Conservation (phyloP, 2,888 invertebrate species). For the Oligia fasciuncula region DNA sequence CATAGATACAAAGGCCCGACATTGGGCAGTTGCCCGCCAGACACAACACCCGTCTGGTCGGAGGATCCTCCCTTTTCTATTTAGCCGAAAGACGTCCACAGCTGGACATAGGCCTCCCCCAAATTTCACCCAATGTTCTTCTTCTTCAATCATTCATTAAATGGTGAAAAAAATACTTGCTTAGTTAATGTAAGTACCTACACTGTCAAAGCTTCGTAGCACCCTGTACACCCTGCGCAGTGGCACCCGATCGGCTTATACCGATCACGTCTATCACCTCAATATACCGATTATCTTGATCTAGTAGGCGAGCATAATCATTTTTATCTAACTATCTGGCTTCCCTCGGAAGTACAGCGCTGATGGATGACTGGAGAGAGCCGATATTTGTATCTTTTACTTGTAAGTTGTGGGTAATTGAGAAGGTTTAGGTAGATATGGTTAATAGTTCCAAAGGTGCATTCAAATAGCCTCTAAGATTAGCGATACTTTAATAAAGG, state of each 20-base stretch:
- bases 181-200: neutral
- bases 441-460: neutral
- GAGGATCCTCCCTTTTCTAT: no score
- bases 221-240: constrained; percentile 75
- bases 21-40: no score
- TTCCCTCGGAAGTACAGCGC: constrained; percentile 75
- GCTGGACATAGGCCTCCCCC: no score
- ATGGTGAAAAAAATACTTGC: no score
- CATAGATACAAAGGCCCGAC: no score
- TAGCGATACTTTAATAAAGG: no score
- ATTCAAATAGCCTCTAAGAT: neutral
- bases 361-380: constrained; percentile 75
- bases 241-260: constrained; percentile 75
- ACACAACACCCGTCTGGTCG: no score
- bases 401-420: constrained; percentile 43
- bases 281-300: constrained; percentile 79
- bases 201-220: constrained; percentile 36
- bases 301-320: constrained; percentile 79
- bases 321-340: constrained; percentile 79
- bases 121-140: no score
- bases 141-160: no score
- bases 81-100: no score
- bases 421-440: neutral
- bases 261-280: constrained; percentile 77
- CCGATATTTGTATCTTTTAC: constrained; percentile 65